These are phyloP conservation scores for Andrena bicolor DNA, from an alignment of 2,888 invertebrate species.

Conservation along the genomic window DNA sequence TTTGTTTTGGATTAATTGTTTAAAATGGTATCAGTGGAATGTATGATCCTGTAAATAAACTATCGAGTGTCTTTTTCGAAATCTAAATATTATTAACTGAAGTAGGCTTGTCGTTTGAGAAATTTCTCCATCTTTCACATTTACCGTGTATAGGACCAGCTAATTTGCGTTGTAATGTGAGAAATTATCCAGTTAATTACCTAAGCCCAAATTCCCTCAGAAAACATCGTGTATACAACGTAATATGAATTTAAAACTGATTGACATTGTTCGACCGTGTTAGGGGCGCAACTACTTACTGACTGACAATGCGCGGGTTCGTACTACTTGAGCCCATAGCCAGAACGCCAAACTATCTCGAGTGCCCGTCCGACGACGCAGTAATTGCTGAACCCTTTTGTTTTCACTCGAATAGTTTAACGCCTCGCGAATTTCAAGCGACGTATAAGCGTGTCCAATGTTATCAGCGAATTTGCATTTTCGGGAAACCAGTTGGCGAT, in stretches of 20 bases:
- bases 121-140: too few relatives aligned
- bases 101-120: too few relatives aligned
- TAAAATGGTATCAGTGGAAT: too few relatives aligned
- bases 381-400: constrained; percentile 29
- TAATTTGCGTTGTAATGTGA: too few relatives aligned
- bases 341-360: constrained; percentile 15
- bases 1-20: too few relatives aligned
- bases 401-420: constrained; percentile 13
- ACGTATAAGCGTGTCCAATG: background rate
- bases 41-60: too few relatives aligned
- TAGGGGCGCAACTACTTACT: constrained; percentile 9
- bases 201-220: background rate
- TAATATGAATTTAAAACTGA: background rate
- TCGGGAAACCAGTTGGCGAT: background rate
- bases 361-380: constrained; percentile 11
- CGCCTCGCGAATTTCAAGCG: background rate
- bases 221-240: background rate
- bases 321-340: constrained; percentile 31
- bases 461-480: constrained; percentile 3
- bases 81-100: too few relatives aligned
- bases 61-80: too few relatives aligned
- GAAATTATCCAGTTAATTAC: background rate
- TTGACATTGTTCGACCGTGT: background rate
- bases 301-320: constrained; percentile 8
- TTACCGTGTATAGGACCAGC: too few relatives aligned